Conservation (phyloP, 2,113 vertebrate genomes). For the Alectura lathami region DNA sequence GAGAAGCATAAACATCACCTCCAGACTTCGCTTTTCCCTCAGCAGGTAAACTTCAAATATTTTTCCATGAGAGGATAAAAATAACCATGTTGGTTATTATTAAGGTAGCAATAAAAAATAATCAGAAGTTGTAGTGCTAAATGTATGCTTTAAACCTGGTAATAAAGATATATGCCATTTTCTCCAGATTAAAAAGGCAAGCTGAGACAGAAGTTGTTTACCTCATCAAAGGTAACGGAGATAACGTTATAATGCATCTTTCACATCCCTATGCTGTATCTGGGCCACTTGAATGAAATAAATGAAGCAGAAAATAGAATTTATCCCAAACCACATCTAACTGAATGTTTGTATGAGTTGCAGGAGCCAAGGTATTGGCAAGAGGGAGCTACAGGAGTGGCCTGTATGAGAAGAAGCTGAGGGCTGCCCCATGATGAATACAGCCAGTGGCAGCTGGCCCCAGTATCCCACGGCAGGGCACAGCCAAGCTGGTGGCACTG, state of each 20-base stretch:
- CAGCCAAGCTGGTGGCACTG: not conserved
- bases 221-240: no score
- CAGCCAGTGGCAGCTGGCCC: not conserved
- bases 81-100: not conserved
- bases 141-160: not conserved
- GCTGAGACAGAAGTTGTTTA: not conserved
- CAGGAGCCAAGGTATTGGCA: not conserved
- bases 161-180: not conserved
- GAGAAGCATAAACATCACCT: not conserved
- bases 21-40: not conserved
- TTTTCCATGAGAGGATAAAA: not conserved
- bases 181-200: not conserved
- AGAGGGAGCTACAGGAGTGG: no score
- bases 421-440: not conserved
- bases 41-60: not conserved
- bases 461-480: not conserved
- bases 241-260: not conserved
- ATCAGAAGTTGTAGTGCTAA: not conserved
- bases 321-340: not conserved
- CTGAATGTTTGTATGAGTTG: not conserved
- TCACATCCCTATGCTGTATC: no score
- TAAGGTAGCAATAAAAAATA: not conserved
- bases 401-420: not conserved
- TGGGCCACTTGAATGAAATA: not conserved
- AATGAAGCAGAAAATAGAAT: not conserved